Percentiles rank a stretch among this genome's conserved stretches.
These are phyloP conservation scores for Rhipidura dahli DNA, from an alignment of 2,113 vertebrate genomes.

Conservation along the genomic window DNA sequence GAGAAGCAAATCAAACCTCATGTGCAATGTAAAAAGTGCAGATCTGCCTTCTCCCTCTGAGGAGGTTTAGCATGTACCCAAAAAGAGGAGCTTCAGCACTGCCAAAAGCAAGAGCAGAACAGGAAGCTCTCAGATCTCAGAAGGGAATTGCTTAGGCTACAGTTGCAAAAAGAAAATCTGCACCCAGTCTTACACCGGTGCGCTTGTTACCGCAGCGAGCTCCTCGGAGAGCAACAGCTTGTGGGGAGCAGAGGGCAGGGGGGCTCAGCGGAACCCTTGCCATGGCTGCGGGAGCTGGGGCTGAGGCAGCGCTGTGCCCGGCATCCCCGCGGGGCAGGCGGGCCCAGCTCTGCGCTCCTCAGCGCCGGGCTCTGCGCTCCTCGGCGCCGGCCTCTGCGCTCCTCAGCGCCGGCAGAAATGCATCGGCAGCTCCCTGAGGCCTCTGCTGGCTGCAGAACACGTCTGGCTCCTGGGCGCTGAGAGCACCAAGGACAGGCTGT, in stretches of 20 bases:
- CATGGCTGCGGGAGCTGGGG: fast-evolving
- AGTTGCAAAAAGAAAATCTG: background rate
- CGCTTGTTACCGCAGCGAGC: background rate
- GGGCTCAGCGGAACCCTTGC: background rate
- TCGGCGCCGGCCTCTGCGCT: no score
- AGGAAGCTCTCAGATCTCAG: background rate
- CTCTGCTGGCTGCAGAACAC: background rate
- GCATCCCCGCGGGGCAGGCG: background rate
- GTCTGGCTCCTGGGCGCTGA: background rate
- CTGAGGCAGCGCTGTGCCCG: background rate
- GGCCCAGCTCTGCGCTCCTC: background rate
- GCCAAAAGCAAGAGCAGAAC: background rate
- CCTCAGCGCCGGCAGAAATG: background rate
- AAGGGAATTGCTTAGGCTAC: background rate
- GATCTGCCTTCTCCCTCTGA: background rate
- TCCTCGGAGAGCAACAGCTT: background rate
- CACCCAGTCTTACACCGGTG: background rate
- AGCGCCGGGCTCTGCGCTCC: background rate
- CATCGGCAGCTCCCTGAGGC: fast-evolving
- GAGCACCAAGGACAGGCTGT: background rate
- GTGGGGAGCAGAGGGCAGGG: background rate
- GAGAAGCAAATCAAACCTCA: background rate
- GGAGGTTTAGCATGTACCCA: background rate
- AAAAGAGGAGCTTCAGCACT: background rate
- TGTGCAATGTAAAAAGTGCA: background rate